Evolutionary conservation across 2,888 invertebrate genomes (phyloP).

Genomic region (Argyra leucocephala): DNA sequence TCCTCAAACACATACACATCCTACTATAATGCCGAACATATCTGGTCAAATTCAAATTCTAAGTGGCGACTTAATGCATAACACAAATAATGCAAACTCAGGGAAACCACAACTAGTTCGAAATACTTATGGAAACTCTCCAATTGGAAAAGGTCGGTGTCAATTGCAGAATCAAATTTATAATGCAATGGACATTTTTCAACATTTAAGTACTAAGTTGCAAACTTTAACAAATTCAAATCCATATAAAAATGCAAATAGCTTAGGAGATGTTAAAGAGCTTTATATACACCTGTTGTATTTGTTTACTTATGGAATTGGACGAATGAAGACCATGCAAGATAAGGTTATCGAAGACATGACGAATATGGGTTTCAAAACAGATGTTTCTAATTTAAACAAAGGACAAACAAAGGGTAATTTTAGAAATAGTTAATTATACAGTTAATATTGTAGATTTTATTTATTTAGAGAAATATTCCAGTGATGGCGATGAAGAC

Average conservation of each 20-base stretch:
- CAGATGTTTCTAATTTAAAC: slow-evolving; percentile 39
- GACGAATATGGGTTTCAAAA: slow-evolving; percentile 40
- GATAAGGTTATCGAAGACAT: slow-evolving; percentile 41
- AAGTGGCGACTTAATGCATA: slow-evolving; percentile 13
- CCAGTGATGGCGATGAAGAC: slow-evolving; percentile 41
- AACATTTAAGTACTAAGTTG: slow-evolving; percentile 40
- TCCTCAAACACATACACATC: slow-evolving; percentile 17
- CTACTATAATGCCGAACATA: slow-evolving; percentile 20
- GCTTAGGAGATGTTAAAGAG: slow-evolving; percentile 40
- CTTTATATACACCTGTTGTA: slow-evolving; percentile 43
- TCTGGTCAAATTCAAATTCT: slow-evolving; percentile 24
- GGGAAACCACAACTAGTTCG: slow-evolving; percentile 30
- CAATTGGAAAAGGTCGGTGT: slow-evolving; percentile 36
- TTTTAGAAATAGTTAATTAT: slow-evolving; percentile 16
- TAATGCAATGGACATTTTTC: slow-evolving; percentile 41
- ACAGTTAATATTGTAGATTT: background rate
- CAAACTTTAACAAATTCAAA: slow-evolving; percentile 42
- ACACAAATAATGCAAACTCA: background rate
- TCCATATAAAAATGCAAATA: slow-evolving; percentile 40
- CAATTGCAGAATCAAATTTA: slow-evolving; percentile 41
- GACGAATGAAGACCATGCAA: slow-evolving; percentile 40
- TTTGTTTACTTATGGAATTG: slow-evolving; percentile 41
- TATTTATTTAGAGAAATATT: slow-evolving; percentile 37
- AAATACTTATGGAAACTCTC: slow-evolving; percentile 33
- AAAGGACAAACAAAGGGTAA: slow-evolving; percentile 41